Percentiles rank a stretch among this genome's conserved stretches.
Evolutionary conservation across 30 jellyfish, hydroid and myxozoan genomes (phyloP).

Genomic region (Chironex yamaguchii): DNA sequence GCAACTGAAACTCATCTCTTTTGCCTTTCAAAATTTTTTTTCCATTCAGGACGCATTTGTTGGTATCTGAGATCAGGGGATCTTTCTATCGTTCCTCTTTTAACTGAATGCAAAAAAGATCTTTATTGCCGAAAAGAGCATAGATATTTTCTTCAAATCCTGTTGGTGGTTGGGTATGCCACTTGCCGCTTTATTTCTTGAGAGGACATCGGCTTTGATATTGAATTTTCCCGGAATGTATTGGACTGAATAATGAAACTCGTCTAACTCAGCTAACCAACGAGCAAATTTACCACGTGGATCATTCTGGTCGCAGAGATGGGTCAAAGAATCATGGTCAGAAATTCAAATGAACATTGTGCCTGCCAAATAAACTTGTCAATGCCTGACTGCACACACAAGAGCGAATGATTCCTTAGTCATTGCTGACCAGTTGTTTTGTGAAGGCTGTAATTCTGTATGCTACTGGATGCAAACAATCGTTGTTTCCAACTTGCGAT

Average conservation of each 20-base stretch:
- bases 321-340: conserved; percentile 51
- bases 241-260: conserved; percentile 31
- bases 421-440: conserved; percentile 46
- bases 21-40: conserved; percentile 13
- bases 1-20: conserved; percentile 24
- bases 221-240: conserved; percentile 40
- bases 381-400: conserved; percentile 23
- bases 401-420: conserved; percentile 51
- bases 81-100: conserved; percentile 22
- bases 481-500: conserved; percentile 12
- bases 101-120: conserved; percentile 10
- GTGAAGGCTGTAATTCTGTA: conserved; percentile 40
- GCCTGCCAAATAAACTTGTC: conserved; percentile 64
- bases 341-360: conserved; percentile 22
- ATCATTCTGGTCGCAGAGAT: conserved; percentile 46
- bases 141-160: conserved; percentile 25
- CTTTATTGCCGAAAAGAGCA: conserved; percentile 13
- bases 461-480: conserved; percentile 38
- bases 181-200: conserved; percentile 19
- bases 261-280: conserved; percentile 67
- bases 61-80: conserved; percentile 15
- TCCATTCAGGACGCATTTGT: background rate
- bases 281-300: conserved; percentile 74
- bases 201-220: conserved; percentile 61
- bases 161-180: conserved; percentile 25